Percentiles rank a stretch among this genome's conserved stretches.
These are phyloP conservation scores for Sylvicola fuscatus DNA, from an alignment of 2,888 invertebrate species.

Conservation along the genomic window DNA sequence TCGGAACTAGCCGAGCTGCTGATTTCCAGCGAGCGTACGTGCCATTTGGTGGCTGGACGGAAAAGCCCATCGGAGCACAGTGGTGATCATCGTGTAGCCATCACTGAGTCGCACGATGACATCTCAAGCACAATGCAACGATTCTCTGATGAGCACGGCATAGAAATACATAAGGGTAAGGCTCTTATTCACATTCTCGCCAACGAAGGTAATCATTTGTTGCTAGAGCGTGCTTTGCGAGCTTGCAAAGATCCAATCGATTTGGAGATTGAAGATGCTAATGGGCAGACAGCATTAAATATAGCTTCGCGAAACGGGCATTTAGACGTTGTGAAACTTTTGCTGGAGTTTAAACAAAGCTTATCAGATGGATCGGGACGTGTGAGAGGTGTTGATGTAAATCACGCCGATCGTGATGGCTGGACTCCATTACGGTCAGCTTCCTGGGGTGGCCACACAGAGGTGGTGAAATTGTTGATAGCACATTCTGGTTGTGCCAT, in stretches of 20 bases:
- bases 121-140: slow-evolving; percentile 20
- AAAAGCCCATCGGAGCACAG: slow-evolving; percentile 14
- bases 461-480: slow-evolving; percentile 62
- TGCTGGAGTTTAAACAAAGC: slow-evolving; percentile 23
- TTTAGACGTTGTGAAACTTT: slow-evolving; percentile 43
- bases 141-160: slow-evolving; percentile 22
- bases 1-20: slow-evolving; percentile 24
- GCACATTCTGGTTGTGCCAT: slow-evolving; percentile 55
- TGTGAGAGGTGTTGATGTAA: slow-evolving; percentile 39
- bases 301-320: slow-evolving; percentile 66
- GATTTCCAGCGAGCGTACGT: slow-evolving; percentile 23
- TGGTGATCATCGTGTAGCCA: no score
- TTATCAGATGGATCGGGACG: slow-evolving; percentile 17
- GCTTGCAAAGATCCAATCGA: slow-evolving; percentile 30
- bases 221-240: slow-evolving; percentile 40
- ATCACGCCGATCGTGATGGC: slow-evolving; percentile 64
- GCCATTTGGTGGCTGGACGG: slow-evolving; percentile 14
- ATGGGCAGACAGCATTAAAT: slow-evolving; percentile 73
- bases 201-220: slow-evolving; percentile 49
- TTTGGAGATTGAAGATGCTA: slow-evolving; percentile 44
- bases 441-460: slow-evolving; percentile 89
- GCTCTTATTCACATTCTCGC: slow-evolving; percentile 57
- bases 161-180: slow-evolving; percentile 33
- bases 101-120: slow-evolving; percentile 21
- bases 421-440: slow-evolving; percentile 85